Base-by-base conservation (phyloP, 53 echinoderm and acorn worm species). In the Stichopus horrens region DNA sequence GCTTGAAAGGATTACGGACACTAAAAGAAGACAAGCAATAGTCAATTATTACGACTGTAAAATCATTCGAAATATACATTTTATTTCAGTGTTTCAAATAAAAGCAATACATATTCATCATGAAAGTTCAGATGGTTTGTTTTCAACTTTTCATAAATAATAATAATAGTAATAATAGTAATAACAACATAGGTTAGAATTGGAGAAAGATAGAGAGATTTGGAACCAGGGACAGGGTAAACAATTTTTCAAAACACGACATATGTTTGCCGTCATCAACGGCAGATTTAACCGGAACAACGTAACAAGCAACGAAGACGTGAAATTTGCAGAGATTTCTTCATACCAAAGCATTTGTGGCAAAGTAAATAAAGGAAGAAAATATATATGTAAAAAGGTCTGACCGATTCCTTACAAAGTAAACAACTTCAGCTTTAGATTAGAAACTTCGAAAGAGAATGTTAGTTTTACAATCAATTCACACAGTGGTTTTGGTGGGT, bases 21-120 rank as follows among this genome's bases (percentile, higher is more conserved):
- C 37, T 37, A 37, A 37, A 37, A 37, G 37, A 37, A 37, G 37
- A 37, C 37, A 37, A 37, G 37, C 37, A 37, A 37, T 37, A 37
- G 37, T 37, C 37, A 37, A 37, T 37, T 37, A 13, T 63, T 63
- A 13, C 63, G 11, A 63, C 55, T 79, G 79, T 79, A 79, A 53
- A 79, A 79, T 79, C 79, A 79, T 79, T 53, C 79, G 79, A 79
- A 79, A 79, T 79, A 79, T 79, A 79, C 79, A 79, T 79, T 79
- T 79, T 79, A 79, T 79, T 79, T 79, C 79, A 79, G 79, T 79
- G 79, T 79, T 8, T 79, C 79, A 79, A 79, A 79, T 79, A 79
- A 79, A 79, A 52, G 79, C 52, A 63, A 79, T 79, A 79, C 79
- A 75, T 75, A 75, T 75, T 75, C 75, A 79, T 79, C 63, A 63